Evolutionary conservation across 2,797 vertebrate species (phyloP).

Genomic region (Salarias fasciatus): DNA sequence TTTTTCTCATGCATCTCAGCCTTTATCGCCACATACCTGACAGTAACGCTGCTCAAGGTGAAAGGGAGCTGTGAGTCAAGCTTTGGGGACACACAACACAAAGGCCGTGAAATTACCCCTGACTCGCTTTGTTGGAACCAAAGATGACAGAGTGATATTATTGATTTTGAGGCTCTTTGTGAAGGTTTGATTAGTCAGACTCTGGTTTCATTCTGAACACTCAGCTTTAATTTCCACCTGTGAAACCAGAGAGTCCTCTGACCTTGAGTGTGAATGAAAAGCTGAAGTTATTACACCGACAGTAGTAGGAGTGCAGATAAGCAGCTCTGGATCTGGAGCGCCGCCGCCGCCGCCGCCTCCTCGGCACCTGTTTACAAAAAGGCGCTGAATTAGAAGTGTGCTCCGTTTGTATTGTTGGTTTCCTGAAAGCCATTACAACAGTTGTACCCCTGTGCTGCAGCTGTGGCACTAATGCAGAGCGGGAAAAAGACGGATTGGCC

Average conservation of each 20-base stretch:
- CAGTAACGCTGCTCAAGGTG: slow-evolving; percentile 31
- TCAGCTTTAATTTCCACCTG: slow-evolving; percentile 1
- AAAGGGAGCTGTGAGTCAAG: slow-evolving; percentile 12
- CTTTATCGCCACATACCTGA: slow-evolving; percentile 17
- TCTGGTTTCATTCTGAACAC: neutral
- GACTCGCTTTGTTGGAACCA: neutral
- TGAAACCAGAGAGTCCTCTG: slow-evolving; percentile 1
- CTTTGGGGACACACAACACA: neutral
- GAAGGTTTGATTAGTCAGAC: neutral
- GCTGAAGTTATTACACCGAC: slow-evolving; percentile 28
- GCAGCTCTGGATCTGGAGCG: slow-evolving; percentile 5
- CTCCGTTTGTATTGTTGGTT: slow-evolving; percentile 17
- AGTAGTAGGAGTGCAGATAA: slow-evolving; percentile 28
- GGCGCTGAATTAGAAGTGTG: slow-evolving; percentile 29
- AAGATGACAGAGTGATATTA: neutral
- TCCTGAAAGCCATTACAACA: slow-evolving; percentile 42
- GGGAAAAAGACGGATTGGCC: slow-evolving; percentile 15
- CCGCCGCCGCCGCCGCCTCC: neutral
- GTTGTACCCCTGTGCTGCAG: slow-evolving; percentile 4
- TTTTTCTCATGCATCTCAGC: neutral
- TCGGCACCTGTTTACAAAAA: slow-evolving; percentile 10
- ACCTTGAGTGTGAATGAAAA: slow-evolving; percentile 27
- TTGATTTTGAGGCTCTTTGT: neutral
- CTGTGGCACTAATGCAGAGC: slow-evolving; percentile 27
- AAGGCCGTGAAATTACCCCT: slow-evolving; percentile 1